Conservation (phyloP, 2,797 vertebrate species). For the Caiman crocodilus region DNA sequence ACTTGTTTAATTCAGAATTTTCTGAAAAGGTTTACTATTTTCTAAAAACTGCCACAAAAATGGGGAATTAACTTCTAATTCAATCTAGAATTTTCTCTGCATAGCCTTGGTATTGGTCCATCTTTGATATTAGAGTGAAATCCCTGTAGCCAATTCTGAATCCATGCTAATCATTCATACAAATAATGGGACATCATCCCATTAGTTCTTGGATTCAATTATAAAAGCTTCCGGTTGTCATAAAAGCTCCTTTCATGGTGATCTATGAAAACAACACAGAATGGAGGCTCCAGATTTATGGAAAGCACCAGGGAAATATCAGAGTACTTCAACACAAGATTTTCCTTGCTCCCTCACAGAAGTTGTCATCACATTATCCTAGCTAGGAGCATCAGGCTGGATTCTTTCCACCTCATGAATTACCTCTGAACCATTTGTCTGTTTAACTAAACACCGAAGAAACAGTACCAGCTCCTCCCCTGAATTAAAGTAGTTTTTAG, state of each 20-base stretch:
- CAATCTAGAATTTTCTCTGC: too few species aligned
- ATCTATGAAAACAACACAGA: background rate
- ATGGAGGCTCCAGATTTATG: background rate
- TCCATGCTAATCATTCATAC: background rate
- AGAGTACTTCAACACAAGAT: too few species aligned
- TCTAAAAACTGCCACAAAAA: too few species aligned
- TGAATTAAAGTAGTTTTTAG: background rate
- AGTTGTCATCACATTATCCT: too few species aligned
- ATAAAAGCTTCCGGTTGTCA: background rate
- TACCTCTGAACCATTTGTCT: background rate
- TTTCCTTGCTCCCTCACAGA: too few species aligned
- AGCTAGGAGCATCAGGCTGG: background rate
- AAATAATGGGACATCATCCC: background rate
- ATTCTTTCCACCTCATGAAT: background rate
- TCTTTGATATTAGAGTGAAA: background rate
- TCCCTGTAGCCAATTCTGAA: rapidly evolving
- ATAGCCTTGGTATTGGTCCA: too few species aligned
- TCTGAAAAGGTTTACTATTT: too few species aligned
- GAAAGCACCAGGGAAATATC: background rate
- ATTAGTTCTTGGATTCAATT: background rate
- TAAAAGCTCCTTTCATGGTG: background rate
- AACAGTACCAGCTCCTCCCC: background rate
- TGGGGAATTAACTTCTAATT: too few species aligned
- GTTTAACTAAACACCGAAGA: background rate
- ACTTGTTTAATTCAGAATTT: too few species aligned